Percentiles rank a stretch among this genome's conserved stretches.
These are phyloP conservation scores for Carcinoscorpius rotundicauda DNA, from an alignment of 1,140 invertebrate species.

Conservation along the genomic window DNA sequence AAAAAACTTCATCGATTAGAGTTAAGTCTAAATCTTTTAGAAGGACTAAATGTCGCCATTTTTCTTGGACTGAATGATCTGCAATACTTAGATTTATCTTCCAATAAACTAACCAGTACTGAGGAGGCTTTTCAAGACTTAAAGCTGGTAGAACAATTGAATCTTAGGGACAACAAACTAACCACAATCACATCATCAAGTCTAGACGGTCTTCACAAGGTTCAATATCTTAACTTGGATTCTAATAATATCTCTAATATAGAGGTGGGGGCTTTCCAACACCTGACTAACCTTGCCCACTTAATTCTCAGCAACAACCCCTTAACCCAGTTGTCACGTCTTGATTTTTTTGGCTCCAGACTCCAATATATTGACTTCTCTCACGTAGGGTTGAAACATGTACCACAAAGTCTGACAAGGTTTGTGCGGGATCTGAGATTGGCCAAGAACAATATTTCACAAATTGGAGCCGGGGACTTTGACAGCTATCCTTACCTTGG, in stretches of 20 bases:
- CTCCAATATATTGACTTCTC: constrained; percentile 66
- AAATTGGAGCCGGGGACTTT: constrained; percentile 67
- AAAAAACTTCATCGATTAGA: constrained; percentile 36
- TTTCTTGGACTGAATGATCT: constrained; percentile 32
- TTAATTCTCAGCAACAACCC: constrained; percentile 45
- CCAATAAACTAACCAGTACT: constrained; percentile 33
- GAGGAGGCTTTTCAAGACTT: constrained; percentile 30
- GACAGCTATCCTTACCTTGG: constrained; percentile 75
- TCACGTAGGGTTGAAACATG: constrained; percentile 53
- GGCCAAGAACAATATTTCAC: constrained; percentile 56
- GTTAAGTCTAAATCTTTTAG: constrained; percentile 49
- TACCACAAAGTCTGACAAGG: constrained; percentile 69
- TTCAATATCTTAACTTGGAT: constrained; percentile 68
- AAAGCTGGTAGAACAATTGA: constrained; percentile 49
- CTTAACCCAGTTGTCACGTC: constrained; percentile 25
- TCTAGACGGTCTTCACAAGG: constrained; percentile 36
- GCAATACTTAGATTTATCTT: constrained; percentile 34
- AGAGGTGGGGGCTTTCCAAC: constrained; percentile 54
- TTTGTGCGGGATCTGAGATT: constrained; percentile 68
- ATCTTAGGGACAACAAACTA: constrained; percentile 54
- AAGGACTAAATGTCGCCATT: constrained; percentile 40
- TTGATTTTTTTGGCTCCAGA: constrained; percentile 46
- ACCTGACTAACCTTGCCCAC: constrained; percentile 57
- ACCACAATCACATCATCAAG: constrained; percentile 40
- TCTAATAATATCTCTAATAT: constrained; percentile 56